Base-by-base conservation (phyloP, 2,797 vertebrate genomes). In the Trachurus trachurus region DNA sequence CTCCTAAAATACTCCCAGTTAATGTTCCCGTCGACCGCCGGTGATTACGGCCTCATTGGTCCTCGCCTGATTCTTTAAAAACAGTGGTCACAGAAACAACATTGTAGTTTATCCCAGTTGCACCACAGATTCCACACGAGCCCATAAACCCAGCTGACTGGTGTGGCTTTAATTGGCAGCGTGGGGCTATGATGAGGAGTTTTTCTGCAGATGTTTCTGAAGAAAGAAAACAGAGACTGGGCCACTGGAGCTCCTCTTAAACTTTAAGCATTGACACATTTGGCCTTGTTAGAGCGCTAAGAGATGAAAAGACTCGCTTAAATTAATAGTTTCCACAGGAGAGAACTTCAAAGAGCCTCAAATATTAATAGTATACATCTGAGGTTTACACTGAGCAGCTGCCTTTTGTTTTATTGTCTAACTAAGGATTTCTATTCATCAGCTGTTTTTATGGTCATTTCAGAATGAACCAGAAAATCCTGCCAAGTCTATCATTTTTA, bases 261-360 rank as follows among this genome's bases (percentile, higher is more conserved):
- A 90, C 68, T 87, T 86, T 80, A 76, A 84, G 63, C 70, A 66
- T 45, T 61, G 67, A 57, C 76, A 74, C 64, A 77, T 89, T 91
- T 79, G 85, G 82, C 82, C 81, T 88, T 81, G 81, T 80, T 84
- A 60, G 52, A 56, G 62, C 11, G 1, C 63, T 42, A 63, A 81
- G 76, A 92, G 83, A 91, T 92, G 74, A 91, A 90, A 93, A 85
- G 61, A 17, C 65, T 4, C 1, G 0, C 37, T 72, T 77, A 81
- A 90, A 89, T 88, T 47, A 84, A 87, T 78, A 78, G 69, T 86
- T 92, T 88, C 83, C 83, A 82, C 82, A 66, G 76, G 80, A 88
- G 80, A 66, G 31, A 87, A 87, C 83, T 82, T 90, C 87, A 92
- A 92, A 91, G 84, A 74, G 81, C 73, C 47, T 87, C 10, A 76